Evolutionary conservation across 2,113 vertebrate genomes (phyloP).

Genomic region (Perca fluviatilis): DNA sequence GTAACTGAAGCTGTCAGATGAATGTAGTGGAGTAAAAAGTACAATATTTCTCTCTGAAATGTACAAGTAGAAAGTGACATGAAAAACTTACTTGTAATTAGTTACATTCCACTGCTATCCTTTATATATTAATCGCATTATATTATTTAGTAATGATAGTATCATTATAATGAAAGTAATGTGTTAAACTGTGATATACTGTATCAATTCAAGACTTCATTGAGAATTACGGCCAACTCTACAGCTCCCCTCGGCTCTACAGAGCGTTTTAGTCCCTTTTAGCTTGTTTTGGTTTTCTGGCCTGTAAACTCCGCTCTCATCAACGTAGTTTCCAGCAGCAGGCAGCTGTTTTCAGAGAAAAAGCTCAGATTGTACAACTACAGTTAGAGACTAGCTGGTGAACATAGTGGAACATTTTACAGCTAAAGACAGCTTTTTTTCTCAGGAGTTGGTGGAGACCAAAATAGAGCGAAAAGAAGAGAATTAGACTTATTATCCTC

Average conservation of each 20-base stretch:
- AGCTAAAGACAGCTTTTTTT: neutral
- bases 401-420: neutral
- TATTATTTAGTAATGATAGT: neutral
- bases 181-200: neutral
- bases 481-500: too few relatives aligned
- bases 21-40: too few relatives aligned
- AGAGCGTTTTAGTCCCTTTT: neutral
- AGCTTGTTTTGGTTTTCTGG: neutral
- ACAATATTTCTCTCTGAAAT: too few relatives aligned
- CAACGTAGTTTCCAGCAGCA: neutral
- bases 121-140: too few relatives aligned
- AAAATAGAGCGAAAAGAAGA: too few relatives aligned
- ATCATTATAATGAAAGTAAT: neutral
- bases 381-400: neutral
- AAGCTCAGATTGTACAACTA: neutral
- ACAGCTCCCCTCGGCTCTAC: neutral
- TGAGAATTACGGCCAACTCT: neutral
- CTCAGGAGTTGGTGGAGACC: too few relatives aligned
- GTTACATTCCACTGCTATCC: neutral
- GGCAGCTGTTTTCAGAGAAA: neutral
- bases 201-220: neutral
- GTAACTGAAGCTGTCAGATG: too few relatives aligned
- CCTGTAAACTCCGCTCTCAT: neutral
- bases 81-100: too few relatives aligned
- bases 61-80: too few relatives aligned